These are phyloP conservation scores for Apodemus agrarius DNA, from an alignment of 2,797 vertebrate species.

Conservation along the genomic window DNA sequence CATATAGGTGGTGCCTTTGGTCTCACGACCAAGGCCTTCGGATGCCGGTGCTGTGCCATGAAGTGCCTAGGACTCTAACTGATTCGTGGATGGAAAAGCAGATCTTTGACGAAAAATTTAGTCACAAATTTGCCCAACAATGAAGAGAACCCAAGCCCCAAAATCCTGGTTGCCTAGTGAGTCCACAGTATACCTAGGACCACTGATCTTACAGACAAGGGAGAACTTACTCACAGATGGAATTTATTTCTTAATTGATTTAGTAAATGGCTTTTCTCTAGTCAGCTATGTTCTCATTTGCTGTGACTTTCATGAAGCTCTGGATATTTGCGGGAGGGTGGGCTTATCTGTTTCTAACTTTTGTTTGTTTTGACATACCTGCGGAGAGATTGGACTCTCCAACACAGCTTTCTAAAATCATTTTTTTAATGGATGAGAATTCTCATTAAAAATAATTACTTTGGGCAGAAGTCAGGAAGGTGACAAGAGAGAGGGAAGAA, in stretches of 20 bases:
- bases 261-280: slow-evolving; percentile 6
- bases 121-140: background rate
- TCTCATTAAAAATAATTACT: slow-evolving; percentile 82
- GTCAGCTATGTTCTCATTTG: background rate
- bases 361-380: slow-evolving; percentile 74
- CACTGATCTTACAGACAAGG: background rate
- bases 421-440: slow-evolving; percentile 72
- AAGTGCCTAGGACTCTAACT: background rate
- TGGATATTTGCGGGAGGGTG: slow-evolving; percentile 41
- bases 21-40: background rate
- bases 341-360: slow-evolving; percentile 39
- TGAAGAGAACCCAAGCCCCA: background rate
- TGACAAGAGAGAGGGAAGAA: slow-evolving; percentile 62
- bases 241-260: slow-evolving; percentile 29
- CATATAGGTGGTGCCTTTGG: background rate
- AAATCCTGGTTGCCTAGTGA: background rate
- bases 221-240: background rate
- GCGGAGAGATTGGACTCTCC: slow-evolving; percentile 62
- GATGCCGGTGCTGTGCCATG: background rate
- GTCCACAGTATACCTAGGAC: background rate
- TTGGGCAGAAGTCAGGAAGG: slow-evolving; percentile 77
- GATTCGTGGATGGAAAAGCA: background rate
- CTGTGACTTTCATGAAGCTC: slow-evolving; percentile 38
- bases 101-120: background rate
- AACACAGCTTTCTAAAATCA: slow-evolving; percentile 73